phyloP scores from a whole-genome alignment of 2,797 vertebrate genomes.

The Argyrosomus regius region DNA sequence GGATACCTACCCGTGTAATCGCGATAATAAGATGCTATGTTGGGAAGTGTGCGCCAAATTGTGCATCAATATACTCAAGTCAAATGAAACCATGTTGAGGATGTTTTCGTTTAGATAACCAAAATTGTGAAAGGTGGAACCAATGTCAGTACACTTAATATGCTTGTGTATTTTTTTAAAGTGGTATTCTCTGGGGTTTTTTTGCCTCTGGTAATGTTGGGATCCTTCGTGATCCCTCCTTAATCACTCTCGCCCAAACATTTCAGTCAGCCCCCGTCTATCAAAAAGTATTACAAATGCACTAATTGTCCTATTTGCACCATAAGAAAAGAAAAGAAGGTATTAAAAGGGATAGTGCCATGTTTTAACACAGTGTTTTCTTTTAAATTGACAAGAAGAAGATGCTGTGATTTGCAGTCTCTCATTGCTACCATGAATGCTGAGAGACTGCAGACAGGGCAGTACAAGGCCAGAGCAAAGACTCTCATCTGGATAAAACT shows the following conservation, averaged over 20 bases:
- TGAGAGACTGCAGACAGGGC: constrained; percentile 75
- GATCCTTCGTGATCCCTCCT: constrained; percentile 35
- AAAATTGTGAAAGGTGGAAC: constrained; percentile 50
- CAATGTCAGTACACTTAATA: constrained; percentile 23
- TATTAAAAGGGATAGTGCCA: constrained; percentile 80
- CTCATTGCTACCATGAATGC: constrained; percentile 74
- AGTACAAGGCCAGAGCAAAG: constrained; percentile 73
- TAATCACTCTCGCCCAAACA: constrained; percentile 33
- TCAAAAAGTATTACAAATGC: constrained; percentile 80
- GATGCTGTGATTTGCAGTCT: constrained; percentile 65
- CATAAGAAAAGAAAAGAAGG: constrained; percentile 62
- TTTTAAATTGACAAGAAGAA: constrained; percentile 58
- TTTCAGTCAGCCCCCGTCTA: constrained; percentile 56
- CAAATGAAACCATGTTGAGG: constrained; percentile 29
- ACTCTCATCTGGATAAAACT: constrained; percentile 71
- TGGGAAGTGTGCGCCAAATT: constrained; percentile 57
- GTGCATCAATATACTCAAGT: constrained; percentile 48
- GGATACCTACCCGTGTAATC: constrained; percentile 66
- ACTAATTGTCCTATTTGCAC: constrained; percentile 64
- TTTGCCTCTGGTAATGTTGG: constrained; percentile 35
- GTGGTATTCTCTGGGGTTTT: constrained; percentile 1
- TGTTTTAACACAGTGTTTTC: constrained; percentile 76
- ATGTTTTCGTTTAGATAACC: constrained; percentile 30
- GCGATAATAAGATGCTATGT: constrained; percentile 63
- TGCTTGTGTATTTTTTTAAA: neutral